phyloP scores from a whole-genome alignment of 2,113 vertebrate species.

The Misgurnus mizolepis region DNA sequence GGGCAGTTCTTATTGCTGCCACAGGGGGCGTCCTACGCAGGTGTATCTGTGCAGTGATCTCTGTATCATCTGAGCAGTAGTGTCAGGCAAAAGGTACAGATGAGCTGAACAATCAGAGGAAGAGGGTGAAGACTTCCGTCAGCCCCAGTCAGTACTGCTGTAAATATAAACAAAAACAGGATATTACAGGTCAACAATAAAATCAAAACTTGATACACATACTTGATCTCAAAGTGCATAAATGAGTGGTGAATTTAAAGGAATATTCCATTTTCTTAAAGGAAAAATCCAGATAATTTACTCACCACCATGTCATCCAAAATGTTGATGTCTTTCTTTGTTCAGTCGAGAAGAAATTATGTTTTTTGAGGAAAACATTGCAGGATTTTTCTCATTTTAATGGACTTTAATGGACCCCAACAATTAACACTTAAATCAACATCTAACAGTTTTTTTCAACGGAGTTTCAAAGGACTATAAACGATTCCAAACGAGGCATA shows the following conservation, averaged over 20 bases:
- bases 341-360: too few species aligned
- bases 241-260: not conserved
- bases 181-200: not conserved
- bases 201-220: not conserved
- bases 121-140: conserved; percentile 56
- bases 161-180: conserved; percentile 28
- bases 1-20: conserved; percentile 69
- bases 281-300: too few species aligned
- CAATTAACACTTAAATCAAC: too few species aligned
- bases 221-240: not conserved
- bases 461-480: too few species aligned
- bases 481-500: too few species aligned
- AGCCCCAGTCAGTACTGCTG: conserved; percentile 72
- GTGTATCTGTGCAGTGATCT: conserved; percentile 22
- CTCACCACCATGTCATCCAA: too few species aligned
- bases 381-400: too few species aligned
- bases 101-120: conserved; percentile 64
- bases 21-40: conserved; percentile 50
- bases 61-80: conserved; percentile 77
- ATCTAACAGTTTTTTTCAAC: too few species aligned
- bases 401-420: too few species aligned
- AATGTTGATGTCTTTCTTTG: too few species aligned
- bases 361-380: too few species aligned
- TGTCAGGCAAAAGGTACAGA: conserved; percentile 64
- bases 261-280: too few species aligned